A percentile compares a stretch with the other conserved stretches of the same genome.
phyloP scores from a whole-genome alignment of 2,888 invertebrate species.

The Lypha dubia region DNA sequence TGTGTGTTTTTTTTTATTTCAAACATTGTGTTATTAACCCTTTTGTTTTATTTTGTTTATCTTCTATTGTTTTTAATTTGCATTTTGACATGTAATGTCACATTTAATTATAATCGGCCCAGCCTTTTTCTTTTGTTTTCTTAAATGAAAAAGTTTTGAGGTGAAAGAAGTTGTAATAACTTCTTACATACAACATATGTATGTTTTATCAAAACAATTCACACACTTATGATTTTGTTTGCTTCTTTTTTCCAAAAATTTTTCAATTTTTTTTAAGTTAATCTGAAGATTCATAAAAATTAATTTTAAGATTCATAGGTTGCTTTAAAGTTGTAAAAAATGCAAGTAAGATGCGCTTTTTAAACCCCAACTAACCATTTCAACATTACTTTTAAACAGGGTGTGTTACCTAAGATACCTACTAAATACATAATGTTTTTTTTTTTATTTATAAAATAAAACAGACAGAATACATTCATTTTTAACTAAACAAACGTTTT shows the following conservation, averaged over 20 bases:
- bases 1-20: slow-evolving; percentile 10
- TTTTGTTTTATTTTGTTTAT: slow-evolving; percentile 49
- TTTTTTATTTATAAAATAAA: slow-evolving; percentile 10
- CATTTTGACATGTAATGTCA: slow-evolving; percentile 53
- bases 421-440: background rate
- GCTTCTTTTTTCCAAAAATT: too few species aligned
- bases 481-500: slow-evolving; percentile 7
- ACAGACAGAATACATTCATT: background rate
- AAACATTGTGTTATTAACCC: slow-evolving; percentile 48
- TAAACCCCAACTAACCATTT: background rate
- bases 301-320: background rate
- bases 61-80: slow-evolving; percentile 21
- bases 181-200: background rate
- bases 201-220: slow-evolving; percentile 4
- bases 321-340: background rate
- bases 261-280: background rate
- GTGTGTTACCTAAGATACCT: slow-evolving; percentile 31
- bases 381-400: slow-evolving; percentile 33
- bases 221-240: background rate
- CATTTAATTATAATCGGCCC: slow-evolving; percentile 53
- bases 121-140: slow-evolving; percentile 5
- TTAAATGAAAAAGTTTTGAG: slow-evolving; percentile 57
- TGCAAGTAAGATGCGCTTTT: background rate
- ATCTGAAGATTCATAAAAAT: background rate
- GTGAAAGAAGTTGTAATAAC: background rate